phyloP scores from a whole-genome alignment of 2,797 vertebrate genomes.

The Mus caroli region DNA sequence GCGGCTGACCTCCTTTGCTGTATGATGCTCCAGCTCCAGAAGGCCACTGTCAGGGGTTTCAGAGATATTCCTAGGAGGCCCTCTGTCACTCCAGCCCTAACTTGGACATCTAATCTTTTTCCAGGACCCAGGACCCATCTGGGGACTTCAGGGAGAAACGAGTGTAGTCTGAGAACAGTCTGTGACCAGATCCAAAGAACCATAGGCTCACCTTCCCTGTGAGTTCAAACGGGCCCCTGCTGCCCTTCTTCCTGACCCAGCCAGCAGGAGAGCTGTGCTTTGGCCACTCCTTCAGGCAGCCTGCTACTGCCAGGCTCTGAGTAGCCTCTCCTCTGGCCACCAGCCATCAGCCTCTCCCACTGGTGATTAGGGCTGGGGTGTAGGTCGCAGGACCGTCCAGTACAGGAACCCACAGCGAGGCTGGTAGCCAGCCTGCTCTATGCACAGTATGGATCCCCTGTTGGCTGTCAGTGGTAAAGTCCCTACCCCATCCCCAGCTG shows the following conservation, averaged over 20 bases:
- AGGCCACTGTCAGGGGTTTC: neutral
- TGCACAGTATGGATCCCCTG: fast-evolving
- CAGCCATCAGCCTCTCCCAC: neutral
- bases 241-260: neutral
- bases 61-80: neutral
- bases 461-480: neutral
- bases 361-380: fast-evolving
- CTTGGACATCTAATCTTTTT: too few relatives aligned
- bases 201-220: fast-evolving
- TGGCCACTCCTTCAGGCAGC: too few relatives aligned
- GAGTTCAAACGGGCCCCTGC: fast-evolving
- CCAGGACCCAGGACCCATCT: neutral
- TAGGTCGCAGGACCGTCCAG: neutral
- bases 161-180: neutral
- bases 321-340: neutral
- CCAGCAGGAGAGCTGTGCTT: neutral
- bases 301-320: neutral
- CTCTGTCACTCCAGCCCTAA: neutral
- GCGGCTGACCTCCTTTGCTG: neutral
- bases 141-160: neutral
- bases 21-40: neutral
- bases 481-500: too few relatives aligned
- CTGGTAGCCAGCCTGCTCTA: fast-evolving
- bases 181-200: neutral
- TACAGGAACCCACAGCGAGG: fast-evolving